Percentiles rank a stretch among this genome's conserved stretches.
Evolutionary conservation across 2,888 invertebrate species (phyloP).

Genomic region (Leptura quadrifasciata): DNA sequence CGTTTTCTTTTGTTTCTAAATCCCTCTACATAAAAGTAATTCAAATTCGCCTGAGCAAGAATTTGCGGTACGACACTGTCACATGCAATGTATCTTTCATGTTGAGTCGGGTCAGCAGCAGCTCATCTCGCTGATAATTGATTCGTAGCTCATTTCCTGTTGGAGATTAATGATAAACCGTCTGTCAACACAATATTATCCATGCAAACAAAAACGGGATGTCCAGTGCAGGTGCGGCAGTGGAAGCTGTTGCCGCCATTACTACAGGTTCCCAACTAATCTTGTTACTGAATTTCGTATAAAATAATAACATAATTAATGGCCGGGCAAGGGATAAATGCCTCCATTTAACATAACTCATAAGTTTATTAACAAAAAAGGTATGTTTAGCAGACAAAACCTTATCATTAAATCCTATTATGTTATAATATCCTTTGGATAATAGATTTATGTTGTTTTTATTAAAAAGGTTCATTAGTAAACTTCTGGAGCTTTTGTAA

Average conservation of each 20-base stretch:
- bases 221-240: conserved; percentile 64
- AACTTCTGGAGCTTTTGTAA: conserved; percentile 44
- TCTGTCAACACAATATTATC: conserved; percentile 69
- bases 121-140: conserved; percentile 63
- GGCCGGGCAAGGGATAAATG: conserved; percentile 42
- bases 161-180: conserved; percentile 67
- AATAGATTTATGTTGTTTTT: conserved; percentile 52
- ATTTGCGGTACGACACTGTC: conserved; percentile 27
- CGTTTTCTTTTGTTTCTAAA: not conserved
- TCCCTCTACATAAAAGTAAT: not conserved
- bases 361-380: conserved; percentile 50
- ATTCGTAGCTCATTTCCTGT: conserved; percentile 66
- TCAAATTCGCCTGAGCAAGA: conserved; percentile 7
- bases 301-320: conserved; percentile 41
- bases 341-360: conserved; percentile 47
- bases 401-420: conserved; percentile 54
- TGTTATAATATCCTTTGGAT: conserved; percentile 50
- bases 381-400: conserved; percentile 49
- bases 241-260: conserved; percentile 22
- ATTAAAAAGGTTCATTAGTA: conserved; percentile 47
- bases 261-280: conserved; percentile 28
- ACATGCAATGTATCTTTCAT: conserved; percentile 49
- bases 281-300: conserved; percentile 10
- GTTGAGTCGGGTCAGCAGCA: conserved; percentile 51
- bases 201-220: conserved; percentile 66